Base-by-base conservation (phyloP, 2,113 vertebrate species). In the Notarius quadriscutis region DNA sequence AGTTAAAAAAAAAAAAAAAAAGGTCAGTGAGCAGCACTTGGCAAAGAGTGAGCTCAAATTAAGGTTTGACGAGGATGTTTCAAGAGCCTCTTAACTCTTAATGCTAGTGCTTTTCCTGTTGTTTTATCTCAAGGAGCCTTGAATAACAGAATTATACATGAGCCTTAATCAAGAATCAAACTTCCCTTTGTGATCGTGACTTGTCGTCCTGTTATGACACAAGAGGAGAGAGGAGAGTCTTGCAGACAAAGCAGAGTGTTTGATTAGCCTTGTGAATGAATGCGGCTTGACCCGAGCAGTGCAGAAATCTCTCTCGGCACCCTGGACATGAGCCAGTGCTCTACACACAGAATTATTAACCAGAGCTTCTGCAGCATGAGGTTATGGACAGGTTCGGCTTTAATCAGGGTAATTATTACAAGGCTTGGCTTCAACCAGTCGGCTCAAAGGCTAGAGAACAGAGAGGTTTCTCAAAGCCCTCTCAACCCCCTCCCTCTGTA, bases 181-280 rank as follows among this genome's bases (percentile, higher is more conserved):
- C 57, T 4, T 58, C 77, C 65, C 51, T 71, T 22, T 81, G n/a
- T 27, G 27, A 75, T 51, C 41, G 22, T 60, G 86, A n/a, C 75
- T 69, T 57, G 7, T n/a, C 17, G 4, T 63, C 22, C 6, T 83
- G 2, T 74, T 48, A 81, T 48, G 51, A 80, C 77, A 60, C 48
- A 4, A 63, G 25, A 60, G 30, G 25, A 57, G 10, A 57, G 10
- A 57, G 14, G 10, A 48, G 57, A 77, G 60, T 63, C 74, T 84
- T 20, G 30, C 53, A 14, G 83, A 27, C 71, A 72, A 27, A 41
- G 41, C 55, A 8, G 69, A 60, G 20, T 50, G 84, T 77, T 77
- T 85, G 84, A 85, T 77, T 85, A 85, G 84, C 75, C 75, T 80
- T 1, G 62, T 69, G 60, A 80, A 79, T 75, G 50, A 67, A 67